phyloP scores from a whole-genome alignment of 2,888 invertebrate species.

The Calliscelio sp. region DNA sequence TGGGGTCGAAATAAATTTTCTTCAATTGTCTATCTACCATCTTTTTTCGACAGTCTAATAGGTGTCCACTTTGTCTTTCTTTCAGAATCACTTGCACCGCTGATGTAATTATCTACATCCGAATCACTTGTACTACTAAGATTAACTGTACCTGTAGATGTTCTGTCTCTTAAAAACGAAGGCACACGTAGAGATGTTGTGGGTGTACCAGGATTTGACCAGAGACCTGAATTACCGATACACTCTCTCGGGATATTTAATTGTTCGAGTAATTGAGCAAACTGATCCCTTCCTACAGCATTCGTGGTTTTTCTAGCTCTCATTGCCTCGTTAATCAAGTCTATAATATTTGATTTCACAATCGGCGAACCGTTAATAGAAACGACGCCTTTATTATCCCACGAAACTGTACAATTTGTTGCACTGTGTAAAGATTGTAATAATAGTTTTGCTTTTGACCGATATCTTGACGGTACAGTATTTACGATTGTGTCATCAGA shows the following conservation, averaged over 20 bases:
- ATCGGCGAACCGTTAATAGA: conserved; percentile 1
- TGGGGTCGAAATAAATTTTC: conserved; percentile 19
- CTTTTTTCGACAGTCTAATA: neutral
- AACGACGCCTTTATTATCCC: conserved; percentile 15
- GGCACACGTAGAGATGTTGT: too few relatives aligned
- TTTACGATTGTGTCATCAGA: neutral
- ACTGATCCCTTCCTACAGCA: conserved; percentile 13
- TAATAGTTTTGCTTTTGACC: neutral
- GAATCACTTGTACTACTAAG: too few relatives aligned
- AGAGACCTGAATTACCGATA: conserved; percentile 6
- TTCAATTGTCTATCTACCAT: neutral
- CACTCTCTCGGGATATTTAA: conserved; percentile 19
- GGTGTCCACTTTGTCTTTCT: neutral
- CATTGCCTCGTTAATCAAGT: conserved; percentile 54
- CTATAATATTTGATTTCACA: conserved; percentile 31
- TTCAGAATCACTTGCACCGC: neutral
- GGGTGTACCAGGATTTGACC: too few relatives aligned
- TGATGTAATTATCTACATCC: neutral
- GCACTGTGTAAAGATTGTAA: neutral
- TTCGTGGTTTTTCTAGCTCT: conserved; percentile 5
- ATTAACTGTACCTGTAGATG: too few relatives aligned
- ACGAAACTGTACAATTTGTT: neutral
- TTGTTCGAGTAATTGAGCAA: conserved; percentile 16
- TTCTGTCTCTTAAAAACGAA: too few relatives aligned
- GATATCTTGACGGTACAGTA: conserved; percentile 10